Base-by-base conservation (phyloP, 1,140 invertebrate species). In the Drosophila truncata region DNA sequence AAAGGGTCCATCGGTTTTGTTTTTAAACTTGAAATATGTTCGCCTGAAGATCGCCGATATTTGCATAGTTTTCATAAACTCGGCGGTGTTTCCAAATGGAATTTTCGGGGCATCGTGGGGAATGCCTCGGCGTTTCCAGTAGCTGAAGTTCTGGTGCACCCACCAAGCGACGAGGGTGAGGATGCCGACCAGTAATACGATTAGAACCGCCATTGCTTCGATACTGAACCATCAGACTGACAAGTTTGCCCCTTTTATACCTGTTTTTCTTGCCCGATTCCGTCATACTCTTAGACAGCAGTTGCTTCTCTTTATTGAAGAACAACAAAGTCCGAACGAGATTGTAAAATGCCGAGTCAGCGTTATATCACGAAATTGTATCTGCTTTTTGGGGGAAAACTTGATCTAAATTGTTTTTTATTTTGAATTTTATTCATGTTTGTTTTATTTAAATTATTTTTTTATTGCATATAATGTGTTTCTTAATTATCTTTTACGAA, bases 91-190 rank as follows among this genome's bases (percentile, higher is more conserved):
- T 42, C 93, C 93, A n/a, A 78, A 67, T 3, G 82, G 66, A 25
- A 92, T 81, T 41, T 37, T 69, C 0, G 92, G 92, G 0, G 67
- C 9, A 4, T 93, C 73, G 41, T 93, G 91, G 0, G 91, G 91
- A 3, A 94, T 85, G 14, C 92, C 91, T 13, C 91, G 92, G 7
- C 50, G 72, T 49, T 78, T 83, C 93, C 93, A 94, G 66, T 88
- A 90, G n/a, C n/a, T 73, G 13, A 78, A 44, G 11, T 59, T 42
- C 6, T 58, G 60, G 39, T 60, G 50, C 18, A 74, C 27, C 35
- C 39, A 80, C 50, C 55, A 80, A 8, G 54, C 29, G 2, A 35
- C 60, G 47, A 80, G 35, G 14, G 55, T 60, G 5, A 54, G 10
- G 13, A 18, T 39, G 4, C 44, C 44, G 52, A 57, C 9, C 16